These are phyloP conservation scores for Epinephelus fuscoguttatus DNA, from an alignment of 2,113 vertebrate genomes.

Conservation along the genomic window DNA sequence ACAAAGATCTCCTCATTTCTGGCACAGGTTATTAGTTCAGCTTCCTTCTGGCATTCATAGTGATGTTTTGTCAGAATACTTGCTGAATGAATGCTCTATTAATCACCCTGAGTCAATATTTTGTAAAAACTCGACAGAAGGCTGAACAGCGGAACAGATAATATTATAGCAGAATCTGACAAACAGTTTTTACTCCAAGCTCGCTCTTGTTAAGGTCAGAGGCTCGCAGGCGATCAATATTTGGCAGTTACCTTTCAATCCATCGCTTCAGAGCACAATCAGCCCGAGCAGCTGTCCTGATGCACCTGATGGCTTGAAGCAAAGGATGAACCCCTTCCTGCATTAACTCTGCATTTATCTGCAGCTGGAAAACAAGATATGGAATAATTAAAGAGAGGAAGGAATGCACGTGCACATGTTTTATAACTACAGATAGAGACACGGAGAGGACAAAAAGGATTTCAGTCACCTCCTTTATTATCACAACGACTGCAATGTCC, in stretches of 20 bases:
- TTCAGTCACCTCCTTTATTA: conserved; percentile 73
- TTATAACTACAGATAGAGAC: conserved; percentile 25
- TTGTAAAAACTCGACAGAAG: not conserved
- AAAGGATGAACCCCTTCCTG: conserved; percentile 4
- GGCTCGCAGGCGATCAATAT: conserved; percentile 59
- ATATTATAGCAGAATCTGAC: conserved; percentile 39
- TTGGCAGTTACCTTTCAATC: conserved; percentile 87
- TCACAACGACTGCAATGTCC: conserved; percentile 55
- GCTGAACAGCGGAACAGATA: conserved; percentile 27
- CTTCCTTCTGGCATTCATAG: conserved; percentile 5
- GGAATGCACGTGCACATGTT: not conserved
- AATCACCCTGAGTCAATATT: conserved; percentile 12
- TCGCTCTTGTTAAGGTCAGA: conserved; percentile 46
- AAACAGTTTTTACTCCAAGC: conserved; percentile 39
- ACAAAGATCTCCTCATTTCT: not conserved
- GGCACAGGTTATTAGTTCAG: not conserved
- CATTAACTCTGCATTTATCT: conserved; percentile 78
- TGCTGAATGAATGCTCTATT: not conserved
- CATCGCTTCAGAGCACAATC: conserved; percentile 84
- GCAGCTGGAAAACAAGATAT: conserved; percentile 10
- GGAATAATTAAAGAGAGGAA: conserved; percentile 1
- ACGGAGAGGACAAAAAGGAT: conserved; percentile 43
- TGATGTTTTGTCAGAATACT: conserved; percentile 16
- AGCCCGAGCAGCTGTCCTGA: conserved; percentile 78
- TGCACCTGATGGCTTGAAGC: conserved; percentile 76